Percentiles rank a stretch among this genome's conserved stretches.
phyloP scores from a whole-genome alignment of 37 sponge, comb jelly and placozoan genomes.

The Axinella damicornis region DNA sequence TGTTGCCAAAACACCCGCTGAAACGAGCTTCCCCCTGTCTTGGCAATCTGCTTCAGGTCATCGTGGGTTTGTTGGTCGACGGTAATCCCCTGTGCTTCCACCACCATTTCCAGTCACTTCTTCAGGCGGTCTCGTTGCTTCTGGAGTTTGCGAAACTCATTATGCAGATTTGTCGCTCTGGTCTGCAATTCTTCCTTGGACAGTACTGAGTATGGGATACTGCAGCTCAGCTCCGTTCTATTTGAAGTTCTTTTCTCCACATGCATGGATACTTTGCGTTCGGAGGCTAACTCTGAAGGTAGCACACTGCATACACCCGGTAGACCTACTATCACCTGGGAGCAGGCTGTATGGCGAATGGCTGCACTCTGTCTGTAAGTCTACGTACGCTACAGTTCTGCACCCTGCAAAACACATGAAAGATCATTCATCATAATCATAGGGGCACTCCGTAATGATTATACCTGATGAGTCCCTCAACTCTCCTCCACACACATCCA shows the following conservation, averaged over 20 bases:
- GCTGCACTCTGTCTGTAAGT: no score
- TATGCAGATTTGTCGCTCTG: no score
- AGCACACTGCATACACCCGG: background rate
- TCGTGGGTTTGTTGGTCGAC: no score
- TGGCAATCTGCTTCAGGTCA: no score
- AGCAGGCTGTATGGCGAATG: constrained; percentile 6
- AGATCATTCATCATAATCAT: no score
- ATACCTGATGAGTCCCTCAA: background rate
- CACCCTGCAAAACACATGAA: no score
- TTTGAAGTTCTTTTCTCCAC: background rate
- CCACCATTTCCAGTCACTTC: no score
- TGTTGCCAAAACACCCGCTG: constrained; percentile 51
- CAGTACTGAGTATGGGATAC: background rate
- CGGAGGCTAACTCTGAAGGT: background rate
- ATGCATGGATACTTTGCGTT: no score
- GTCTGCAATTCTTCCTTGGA: no score
- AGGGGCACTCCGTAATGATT: no score
- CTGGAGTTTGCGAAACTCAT: background rate
- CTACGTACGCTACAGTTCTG: background rate
- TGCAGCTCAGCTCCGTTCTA: background rate
- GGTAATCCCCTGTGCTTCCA: no score
- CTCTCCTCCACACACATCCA: no score
- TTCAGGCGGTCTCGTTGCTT: background rate
- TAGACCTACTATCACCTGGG: background rate
- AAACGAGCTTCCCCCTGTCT: constrained; percentile 27